Conservation (phyloP, 2,888 invertebrate species). For the Zygothrica quintamaculata region DNA sequence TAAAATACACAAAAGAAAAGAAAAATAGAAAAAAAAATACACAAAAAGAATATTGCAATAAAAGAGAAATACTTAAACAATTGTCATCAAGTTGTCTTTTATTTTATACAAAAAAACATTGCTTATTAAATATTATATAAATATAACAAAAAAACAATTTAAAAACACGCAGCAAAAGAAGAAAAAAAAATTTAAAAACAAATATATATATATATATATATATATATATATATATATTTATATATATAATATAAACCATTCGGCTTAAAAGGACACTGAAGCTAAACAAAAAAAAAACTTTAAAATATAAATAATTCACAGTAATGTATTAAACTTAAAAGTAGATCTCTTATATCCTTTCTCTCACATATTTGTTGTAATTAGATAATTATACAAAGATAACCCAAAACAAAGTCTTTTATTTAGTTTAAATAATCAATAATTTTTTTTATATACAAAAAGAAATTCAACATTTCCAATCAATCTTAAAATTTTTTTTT, state of each 20-base stretch:
- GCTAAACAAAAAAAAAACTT: slow-evolving; percentile 13
- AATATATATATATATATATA: too few species aligned
- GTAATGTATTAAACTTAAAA: slow-evolving; percentile 36
- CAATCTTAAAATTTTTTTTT: too few species aligned
- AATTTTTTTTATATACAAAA: too few species aligned
- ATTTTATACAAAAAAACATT: slow-evolving; percentile 72
- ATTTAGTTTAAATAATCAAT: too few species aligned
- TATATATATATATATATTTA: too few species aligned
- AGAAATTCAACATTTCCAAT: too few species aligned
- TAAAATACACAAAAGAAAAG: slow-evolving; percentile 54
- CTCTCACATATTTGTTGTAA: too few species aligned
- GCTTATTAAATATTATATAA: slow-evolving; percentile 26
- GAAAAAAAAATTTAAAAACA: slow-evolving; percentile 7
- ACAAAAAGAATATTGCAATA: slow-evolving; percentile 68
- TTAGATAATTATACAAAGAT: too few species aligned
- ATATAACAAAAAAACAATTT: slow-evolving; percentile 24
- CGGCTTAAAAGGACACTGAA: slow-evolving; percentile 35
- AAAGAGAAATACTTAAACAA: slow-evolving; percentile 76
- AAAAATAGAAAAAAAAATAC: slow-evolving; percentile 13
- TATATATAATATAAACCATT: slow-evolving; percentile 15
- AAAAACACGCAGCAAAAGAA: slow-evolving; percentile 32
- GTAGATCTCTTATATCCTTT: not conserved
- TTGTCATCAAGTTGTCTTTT: slow-evolving; percentile 80
- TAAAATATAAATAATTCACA: slow-evolving; percentile 8
- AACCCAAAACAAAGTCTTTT: too few species aligned